Evolutionary conservation across 2,888 invertebrate genomes (phyloP), one percentile per base, ranked within the genome.

Genomic region (Dryobotodes eremita): DNA sequence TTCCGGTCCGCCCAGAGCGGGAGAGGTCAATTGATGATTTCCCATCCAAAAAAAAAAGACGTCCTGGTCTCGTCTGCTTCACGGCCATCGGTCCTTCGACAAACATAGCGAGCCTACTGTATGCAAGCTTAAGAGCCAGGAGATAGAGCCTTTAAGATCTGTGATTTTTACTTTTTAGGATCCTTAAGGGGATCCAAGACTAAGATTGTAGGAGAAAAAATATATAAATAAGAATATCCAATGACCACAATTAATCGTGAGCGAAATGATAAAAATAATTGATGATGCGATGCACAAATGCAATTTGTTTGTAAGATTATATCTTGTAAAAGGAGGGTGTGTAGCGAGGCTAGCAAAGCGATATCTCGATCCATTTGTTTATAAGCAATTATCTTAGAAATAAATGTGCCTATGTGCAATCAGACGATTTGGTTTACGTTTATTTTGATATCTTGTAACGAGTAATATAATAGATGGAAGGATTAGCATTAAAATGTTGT

Each of bases 341-440:
- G 76, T 86, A 87, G 87, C 82, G 79, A 76, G 79, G 46, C 83
- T 75, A 83, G 80, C 83, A 73, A 73, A 71, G 80, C 83, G 86
- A 82, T 89, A 93, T 93, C 92, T 91, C 85, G 80, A 86, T 85
- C 90, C 91, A 94, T 94, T 94, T 92, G 91, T 95, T 92, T 90
- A 89, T 90, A 79, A 83, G 69, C 77, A 71, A 84, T 86, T 90
- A 88, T 90, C 89, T 83, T 68, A 79, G 72, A 89, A 89, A 92
- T 88, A 86, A 91, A 92, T 91, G 91, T 80, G 81, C 71, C 72
- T 82, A 75, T 79, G 75, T 23, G 70, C 76, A 86, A 83, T 86
- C 86, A 86, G 80, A 64, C 64, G 85, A 79, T 78, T 85, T 68
- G 59, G 53, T 84, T 83, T 62, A 82, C 72, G 81, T 86, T 83